Evolutionary conservation across 2,113 vertebrate genomes (phyloP), one percentile per base, ranked within the genome.

Genomic region (Gavialis gangeticus): DNA sequence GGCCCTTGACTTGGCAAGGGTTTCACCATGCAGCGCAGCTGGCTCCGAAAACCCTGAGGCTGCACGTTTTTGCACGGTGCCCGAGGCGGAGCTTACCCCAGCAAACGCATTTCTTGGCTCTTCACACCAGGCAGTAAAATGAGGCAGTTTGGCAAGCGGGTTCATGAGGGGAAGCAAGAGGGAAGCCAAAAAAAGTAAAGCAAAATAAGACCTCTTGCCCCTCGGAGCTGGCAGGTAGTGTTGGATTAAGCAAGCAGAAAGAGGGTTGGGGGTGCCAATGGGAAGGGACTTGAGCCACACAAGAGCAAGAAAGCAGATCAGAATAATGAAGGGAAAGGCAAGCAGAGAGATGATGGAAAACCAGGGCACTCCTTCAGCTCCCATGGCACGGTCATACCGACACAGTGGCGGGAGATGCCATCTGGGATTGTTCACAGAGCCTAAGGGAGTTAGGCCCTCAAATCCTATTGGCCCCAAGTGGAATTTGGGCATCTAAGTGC

Each of bases 81-180:
- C 86, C 66, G 6, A 85, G 0, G 75, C 90, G 4, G 80, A 46
- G 87, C 93, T 86, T 66, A 55, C 92, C 80, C 88, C 93, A 91
- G 94, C 81, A 62, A 88, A 90, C 85, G 75, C 79, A 27, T 91
- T 88, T 95, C 93, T 96, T 95, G 94, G 96, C 96, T 95, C 88
- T 75, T 62, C 19, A 8, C 89, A 62, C 12, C 79, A 57, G 75
- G 87, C 96, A 95, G 93, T 97, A 96, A 97, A 96, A 92, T 34
- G 9, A 10, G 91, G 28, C 79, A 10, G 56, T 75, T 95, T 97
- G 97, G 96, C 95, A 95, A 85, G 73, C 0, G 24, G 14, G 17
- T 18, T 75, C 91, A 88, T n/a, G 92, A 95, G 91, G 95, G 92
- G 96, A 96, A 94, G 85, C 1, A 0, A 94, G 82, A 60, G 57